Conservation (phyloP, 2,888 invertebrate genomes). For the Chymomyza procnemis region DNA sequence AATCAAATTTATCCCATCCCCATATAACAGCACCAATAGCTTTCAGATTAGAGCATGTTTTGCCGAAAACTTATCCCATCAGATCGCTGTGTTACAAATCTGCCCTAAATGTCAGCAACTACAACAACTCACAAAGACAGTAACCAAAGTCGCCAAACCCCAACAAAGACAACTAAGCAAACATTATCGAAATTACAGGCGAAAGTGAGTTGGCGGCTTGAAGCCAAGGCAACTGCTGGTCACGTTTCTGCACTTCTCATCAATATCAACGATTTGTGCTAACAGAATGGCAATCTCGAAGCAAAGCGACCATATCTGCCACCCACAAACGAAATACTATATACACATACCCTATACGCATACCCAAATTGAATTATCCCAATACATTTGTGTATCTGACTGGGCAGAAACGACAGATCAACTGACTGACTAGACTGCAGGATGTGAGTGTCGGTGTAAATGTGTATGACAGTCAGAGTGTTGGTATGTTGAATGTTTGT, state of each 20-base stretch:
- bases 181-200: constrained; percentile 62
- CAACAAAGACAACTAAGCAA: constrained; percentile 20
- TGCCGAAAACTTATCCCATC: not conserved
- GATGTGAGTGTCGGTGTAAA: constrained; percentile 14
- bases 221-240: not conserved
- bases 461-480: not conserved
- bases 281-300: not conserved
- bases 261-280: constrained; percentile 40
- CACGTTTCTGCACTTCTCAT: constrained; percentile 46
- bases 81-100: not conserved
- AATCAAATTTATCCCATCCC: too few relatives aligned
- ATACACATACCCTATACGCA: constrained; percentile 11
- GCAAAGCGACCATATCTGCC: not conserved
- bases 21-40: not conserved
- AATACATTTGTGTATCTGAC: constrained; percentile 18
- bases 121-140: constrained; percentile 11
- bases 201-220: constrained; percentile 18
- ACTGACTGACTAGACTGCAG: constrained; percentile 16
- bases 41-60: not conserved
- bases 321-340: constrained; percentile 17
- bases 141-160: constrained; percentile 18
- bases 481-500: constrained; percentile 37
- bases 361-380: constrained; percentile 56
- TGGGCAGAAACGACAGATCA: not conserved
- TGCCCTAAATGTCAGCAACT: constrained; percentile 8